Conservation (phyloP, 2,888 invertebrate genomes). For the Tholera decimalis region DNA sequence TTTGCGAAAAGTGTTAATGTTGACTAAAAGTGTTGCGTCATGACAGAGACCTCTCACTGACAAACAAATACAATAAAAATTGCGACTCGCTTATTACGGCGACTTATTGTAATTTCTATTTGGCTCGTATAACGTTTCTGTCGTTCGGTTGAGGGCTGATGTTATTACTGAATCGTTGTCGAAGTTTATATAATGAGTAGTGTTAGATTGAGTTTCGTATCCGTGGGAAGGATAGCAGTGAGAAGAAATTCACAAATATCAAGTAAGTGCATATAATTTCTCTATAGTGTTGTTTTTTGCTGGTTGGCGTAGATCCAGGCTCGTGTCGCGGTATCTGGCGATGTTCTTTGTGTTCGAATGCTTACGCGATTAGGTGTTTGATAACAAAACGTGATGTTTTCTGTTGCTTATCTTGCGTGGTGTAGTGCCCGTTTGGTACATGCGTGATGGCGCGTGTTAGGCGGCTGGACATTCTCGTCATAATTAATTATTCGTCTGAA, state of each 20-base stretch:
- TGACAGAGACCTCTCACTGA: constrained; percentile 90
- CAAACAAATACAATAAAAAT: constrained; percentile 91
- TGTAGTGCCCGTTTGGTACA: constrained; percentile 36
- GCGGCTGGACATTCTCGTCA: constrained; percentile 38
- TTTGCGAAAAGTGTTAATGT: constrained; percentile 85
- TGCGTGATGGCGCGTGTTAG: constrained; percentile 60
- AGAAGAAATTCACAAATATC: constrained; percentile 88
- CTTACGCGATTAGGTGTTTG: constrained; percentile 78
- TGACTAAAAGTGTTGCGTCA: constrained; percentile 91
- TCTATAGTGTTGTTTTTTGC: constrained; percentile 73
- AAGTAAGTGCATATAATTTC: constrained; percentile 80
- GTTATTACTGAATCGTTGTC: constrained; percentile 80
- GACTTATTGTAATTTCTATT: constrained; percentile 79
- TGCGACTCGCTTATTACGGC: constrained; percentile 77
- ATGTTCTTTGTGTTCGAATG: constrained; percentile 67
- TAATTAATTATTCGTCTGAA: constrained; percentile 48
- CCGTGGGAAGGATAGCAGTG: constrained; percentile 88
- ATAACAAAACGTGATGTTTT: constrained; percentile 82
- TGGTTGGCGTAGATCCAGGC: constrained; percentile 83
- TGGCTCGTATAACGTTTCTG: constrained; percentile 70
- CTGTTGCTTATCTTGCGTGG: constrained; percentile 64
- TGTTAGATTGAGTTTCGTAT: constrained; percentile 88
- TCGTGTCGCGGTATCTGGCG: constrained; percentile 74
- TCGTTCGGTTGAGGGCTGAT: constrained; percentile 82
- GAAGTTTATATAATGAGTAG: constrained; percentile 86